Evolutionary conservation across 1,140 invertebrate genomes (phyloP).

Genomic region (Formica exsecta): DNA sequence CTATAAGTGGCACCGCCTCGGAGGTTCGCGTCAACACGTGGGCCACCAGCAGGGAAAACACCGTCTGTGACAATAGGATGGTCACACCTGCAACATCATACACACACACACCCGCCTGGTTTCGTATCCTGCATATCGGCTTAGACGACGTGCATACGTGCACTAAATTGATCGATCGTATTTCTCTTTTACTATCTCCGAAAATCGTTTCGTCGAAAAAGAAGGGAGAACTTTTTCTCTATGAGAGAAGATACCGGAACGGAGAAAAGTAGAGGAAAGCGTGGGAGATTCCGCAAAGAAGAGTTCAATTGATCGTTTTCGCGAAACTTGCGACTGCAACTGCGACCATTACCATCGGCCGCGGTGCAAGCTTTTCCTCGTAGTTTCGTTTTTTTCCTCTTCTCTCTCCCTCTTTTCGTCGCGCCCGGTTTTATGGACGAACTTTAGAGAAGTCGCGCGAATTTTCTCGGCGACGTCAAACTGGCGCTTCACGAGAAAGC

Average conservation of each 20-base stretch:
- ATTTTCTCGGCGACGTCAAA: conserved; percentile 52
- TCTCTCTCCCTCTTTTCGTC: conserved; percentile 33
- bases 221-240: neutral
- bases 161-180: conserved; percentile 20
- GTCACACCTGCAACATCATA: conserved; percentile 97
- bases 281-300: conserved; percentile 22
- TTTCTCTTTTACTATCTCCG: neutral
- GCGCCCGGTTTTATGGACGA: neutral
- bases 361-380: conserved; percentile 11
- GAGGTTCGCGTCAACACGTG: conserved; percentile 99
- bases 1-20: conserved; percentile 98
- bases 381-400: neutral
- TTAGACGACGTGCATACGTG: conserved; percentile 79
- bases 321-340: conserved; percentile 26
- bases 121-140: conserved; percentile 74
- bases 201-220: neutral
- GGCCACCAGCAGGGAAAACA: conserved; percentile 99
- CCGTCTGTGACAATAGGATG: conserved; percentile 99
- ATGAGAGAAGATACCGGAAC: neutral
- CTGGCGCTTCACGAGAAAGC: conserved; percentile 20
- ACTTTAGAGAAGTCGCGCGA: conserved; percentile 33
- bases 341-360: conserved; percentile 50
- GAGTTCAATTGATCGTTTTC: conserved; percentile 58
- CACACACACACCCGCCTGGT: conserved; percentile 81
- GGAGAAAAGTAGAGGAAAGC: conserved; percentile 9